Evolutionary conservation across 1,140 invertebrate species (phyloP).

Genomic region (Bombus ignitus): DNA sequence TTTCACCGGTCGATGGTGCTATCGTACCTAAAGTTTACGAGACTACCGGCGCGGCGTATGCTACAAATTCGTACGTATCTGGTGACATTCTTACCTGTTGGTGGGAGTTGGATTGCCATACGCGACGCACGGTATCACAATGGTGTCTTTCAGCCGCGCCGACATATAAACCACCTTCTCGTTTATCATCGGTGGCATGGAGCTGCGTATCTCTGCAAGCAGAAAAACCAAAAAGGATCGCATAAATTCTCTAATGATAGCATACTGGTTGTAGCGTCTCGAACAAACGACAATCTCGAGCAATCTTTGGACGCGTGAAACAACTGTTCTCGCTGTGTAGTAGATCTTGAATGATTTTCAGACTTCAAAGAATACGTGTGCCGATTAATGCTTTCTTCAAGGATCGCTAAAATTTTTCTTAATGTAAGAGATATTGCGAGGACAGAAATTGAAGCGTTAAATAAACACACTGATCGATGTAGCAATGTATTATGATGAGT

Average conservation of each 20-base stretch:
- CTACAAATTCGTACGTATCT: neutral
- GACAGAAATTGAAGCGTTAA: too few species aligned
- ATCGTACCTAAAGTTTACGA: neutral
- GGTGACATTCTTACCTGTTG: constrained; percentile 81
- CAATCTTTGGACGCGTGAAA: constrained; percentile 9
- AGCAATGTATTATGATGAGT: too few species aligned
- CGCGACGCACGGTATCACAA: constrained; percentile 87
- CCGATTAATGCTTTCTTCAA: too few species aligned
- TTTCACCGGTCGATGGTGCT: neutral
- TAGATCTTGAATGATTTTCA: neutral
- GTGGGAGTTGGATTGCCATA: constrained; percentile 85
- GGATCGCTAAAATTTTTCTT: neutral
- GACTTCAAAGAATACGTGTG: too few species aligned
- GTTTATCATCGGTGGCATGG: constrained; percentile 83
- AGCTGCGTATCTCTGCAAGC: constrained; percentile 81
- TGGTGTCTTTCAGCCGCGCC: constrained; percentile 83
- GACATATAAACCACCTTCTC: constrained; percentile 82
- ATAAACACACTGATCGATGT: too few species aligned
- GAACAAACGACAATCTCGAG: neutral
- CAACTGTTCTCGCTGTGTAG: neutral
- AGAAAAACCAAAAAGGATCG: constrained; percentile 5
- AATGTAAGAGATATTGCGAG: too few species aligned
- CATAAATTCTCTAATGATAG: constrained; percentile 31
- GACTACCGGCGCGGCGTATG: neutral
- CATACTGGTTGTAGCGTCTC: neutral